Percentiles rank a stretch among this genome's conserved stretches.
Conservation (phyloP, 2,797 vertebrate species). For the Knipowitschia caucasica region DNA sequence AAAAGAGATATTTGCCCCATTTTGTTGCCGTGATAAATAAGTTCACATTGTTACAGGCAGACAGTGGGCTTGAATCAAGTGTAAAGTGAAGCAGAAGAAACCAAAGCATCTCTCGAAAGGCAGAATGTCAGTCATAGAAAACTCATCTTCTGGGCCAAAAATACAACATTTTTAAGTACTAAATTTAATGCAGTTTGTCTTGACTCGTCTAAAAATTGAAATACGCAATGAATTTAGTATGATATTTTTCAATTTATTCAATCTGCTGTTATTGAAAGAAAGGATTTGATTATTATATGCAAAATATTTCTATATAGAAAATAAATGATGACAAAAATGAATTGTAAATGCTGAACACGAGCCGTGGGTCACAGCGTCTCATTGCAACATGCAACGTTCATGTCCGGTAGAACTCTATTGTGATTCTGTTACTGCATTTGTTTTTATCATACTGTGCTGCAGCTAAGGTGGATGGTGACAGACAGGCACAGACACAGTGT, state of each 20-base stretch:
- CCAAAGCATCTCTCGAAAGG: constrained; percentile 27
- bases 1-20: constrained; percentile 56
- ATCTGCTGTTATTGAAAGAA: background rate
- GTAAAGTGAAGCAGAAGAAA: constrained; percentile 39
- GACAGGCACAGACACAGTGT: constrained; percentile 29
- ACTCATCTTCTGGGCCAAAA: constrained; percentile 23
- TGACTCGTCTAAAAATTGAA: constrained; percentile 21
- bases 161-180: constrained; percentile 6
- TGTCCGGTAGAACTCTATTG: constrained; percentile 15
- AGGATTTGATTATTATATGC: background rate
- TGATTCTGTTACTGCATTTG: background rate
- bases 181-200: constrained; percentile 8
- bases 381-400: constrained; percentile 40
- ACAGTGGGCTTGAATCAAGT: constrained; percentile 55
- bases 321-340: constrained; percentile 9
- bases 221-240: constrained; percentile 31
- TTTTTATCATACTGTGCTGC: constrained; percentile 18
- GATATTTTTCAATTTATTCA: constrained; percentile 10
- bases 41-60: constrained; percentile 73
- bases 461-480: constrained; percentile 22
- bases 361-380: constrained; percentile 12
- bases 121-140: constrained; percentile 27
- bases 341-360: constrained; percentile 27
- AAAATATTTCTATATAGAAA: constrained; percentile 7
- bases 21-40: constrained; percentile 64